Conservation (phyloP, 2,113 vertebrate genomes). For the Phyllopteryx taeniolatus region DNA sequence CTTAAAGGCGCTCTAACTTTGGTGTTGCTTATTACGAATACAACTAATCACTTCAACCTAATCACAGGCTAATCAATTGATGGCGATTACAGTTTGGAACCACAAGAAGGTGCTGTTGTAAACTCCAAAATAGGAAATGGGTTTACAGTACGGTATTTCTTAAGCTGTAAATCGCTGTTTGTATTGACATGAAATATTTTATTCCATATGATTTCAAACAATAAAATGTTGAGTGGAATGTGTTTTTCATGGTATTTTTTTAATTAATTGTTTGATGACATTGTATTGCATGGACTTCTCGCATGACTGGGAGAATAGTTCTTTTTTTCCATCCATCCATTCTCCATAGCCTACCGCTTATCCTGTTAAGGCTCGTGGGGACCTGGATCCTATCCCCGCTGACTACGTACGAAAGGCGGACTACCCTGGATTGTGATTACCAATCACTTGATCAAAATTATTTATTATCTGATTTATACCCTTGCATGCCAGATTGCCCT, state of each 20-base stretch:
- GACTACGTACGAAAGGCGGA: too few relatives aligned
- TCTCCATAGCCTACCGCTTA: too few relatives aligned
- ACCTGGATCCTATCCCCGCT: too few relatives aligned
- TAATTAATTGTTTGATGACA: neutral
- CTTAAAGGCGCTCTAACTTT: neutral
- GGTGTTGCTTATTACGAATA: neutral
- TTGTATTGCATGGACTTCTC: too few relatives aligned
- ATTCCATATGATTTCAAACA: neutral
- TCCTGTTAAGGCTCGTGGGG: too few relatives aligned
- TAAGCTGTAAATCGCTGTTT: neutral
- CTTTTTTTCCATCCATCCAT: too few relatives aligned
- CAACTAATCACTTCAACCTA: neutral
- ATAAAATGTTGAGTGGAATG: neutral
- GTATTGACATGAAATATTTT: neutral
- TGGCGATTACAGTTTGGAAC: neutral
- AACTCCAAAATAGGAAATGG: neutral
- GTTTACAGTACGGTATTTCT: neutral
- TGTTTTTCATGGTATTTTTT: neutral
- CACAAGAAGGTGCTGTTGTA: conserved; percentile 1
- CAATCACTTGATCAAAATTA: too few relatives aligned
- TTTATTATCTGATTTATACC: too few relatives aligned
- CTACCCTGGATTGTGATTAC: too few relatives aligned
- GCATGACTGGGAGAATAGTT: too few relatives aligned
- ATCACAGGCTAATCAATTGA: neutral
- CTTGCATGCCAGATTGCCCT: too few relatives aligned